Percentiles rank a stretch among this genome's conserved stretches.
These are phyloP conservation scores for Sphaerophoria rueppellii DNA, from an alignment of 2,888 invertebrate species.

Conservation along the genomic window DNA sequence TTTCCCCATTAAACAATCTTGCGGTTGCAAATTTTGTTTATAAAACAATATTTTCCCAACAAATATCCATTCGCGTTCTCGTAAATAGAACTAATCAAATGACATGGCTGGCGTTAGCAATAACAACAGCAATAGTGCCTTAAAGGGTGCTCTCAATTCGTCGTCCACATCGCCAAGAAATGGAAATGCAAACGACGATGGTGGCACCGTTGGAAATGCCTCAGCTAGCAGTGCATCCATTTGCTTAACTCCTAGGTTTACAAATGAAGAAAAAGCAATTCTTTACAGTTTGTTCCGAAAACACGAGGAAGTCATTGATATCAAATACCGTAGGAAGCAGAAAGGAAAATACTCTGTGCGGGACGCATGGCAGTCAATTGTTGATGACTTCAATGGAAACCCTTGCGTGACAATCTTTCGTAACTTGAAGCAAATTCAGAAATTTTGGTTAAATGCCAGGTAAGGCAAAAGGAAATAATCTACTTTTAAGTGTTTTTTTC, in stretches of 20 bases:
- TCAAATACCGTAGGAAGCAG: conserved; percentile 81
- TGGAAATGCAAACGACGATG: conserved; percentile 53
- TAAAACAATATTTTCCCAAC: not conserved
- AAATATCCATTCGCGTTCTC: not conserved
- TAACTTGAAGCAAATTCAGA: conserved; percentile 81
- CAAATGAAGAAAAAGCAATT: conserved; percentile 81
- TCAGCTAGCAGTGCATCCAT: conserved; percentile 63
- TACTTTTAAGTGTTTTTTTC: not conserved
- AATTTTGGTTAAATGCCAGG: conserved; percentile 82
- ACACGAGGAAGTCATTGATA: conserved; percentile 81
- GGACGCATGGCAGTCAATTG: conserved; percentile 81
- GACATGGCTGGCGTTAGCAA: conserved; percentile 57
- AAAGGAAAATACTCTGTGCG: conserved; percentile 80
- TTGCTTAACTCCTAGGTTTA: conserved; percentile 80
- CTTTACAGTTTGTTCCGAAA: conserved; percentile 79
- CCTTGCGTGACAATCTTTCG: conserved; percentile 79
- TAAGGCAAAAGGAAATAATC: conserved; percentile 62
- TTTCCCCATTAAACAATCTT: not conserved
- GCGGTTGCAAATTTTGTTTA: not conserved
- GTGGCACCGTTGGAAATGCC: conserved; percentile 20
- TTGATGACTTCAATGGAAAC: conserved; percentile 80
- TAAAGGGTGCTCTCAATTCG: conserved; percentile 37
- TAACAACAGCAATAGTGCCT: conserved; percentile 44
- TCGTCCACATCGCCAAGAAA: conserved; percentile 25
- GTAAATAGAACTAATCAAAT: conserved; percentile 17